Evolutionary conservation across 1,140 invertebrate species (phyloP), one percentile per base, ranked within the genome.

Genomic region (Orius insidiosus): DNA sequence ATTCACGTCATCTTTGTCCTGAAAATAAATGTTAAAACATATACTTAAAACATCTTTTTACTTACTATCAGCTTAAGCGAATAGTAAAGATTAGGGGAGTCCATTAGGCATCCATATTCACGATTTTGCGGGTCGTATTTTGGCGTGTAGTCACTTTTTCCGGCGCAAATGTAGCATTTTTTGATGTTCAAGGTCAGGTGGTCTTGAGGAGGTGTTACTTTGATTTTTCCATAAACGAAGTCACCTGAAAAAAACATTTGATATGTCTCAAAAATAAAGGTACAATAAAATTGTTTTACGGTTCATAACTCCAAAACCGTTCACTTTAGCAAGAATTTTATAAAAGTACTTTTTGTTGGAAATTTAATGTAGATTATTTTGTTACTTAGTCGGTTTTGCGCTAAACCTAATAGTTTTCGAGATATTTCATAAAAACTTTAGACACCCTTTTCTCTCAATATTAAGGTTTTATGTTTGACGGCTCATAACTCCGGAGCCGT

Each of bases 101-200:
- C 37, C 45, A 39, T 39, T 2, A 47, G 35, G 30, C 45, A 47
- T 2, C 45, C 45, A 16, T 15, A 47, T 38, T 47, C 45, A 14
- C 38, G 37, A 5, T 38, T 37, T 10, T 14, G 11, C 8, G 45
- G 45, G 8, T 47, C 24, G 30, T 35, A 47, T 34, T 34, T 47
- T 2, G 45, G 45, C 7, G 33, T 24, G 30, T 14, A 13, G 15
- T 35, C 45, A 18, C 30, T 39, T 14, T 11, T 38, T 11, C 45
- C 45, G 8, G 45, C 15, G 18, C 45, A 47, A 31, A 47, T 34
- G 35, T 47, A 47, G 19, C 45, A 47, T 15, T 35, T 14, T 13
- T 35, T 14, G 16, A 47, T 47, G 14, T 35, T 11, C 11, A 47
- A 14, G 10, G 14, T 18, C 15, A 47, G 10, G 10, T 47, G 45